Conservation (phyloP, 2,113 vertebrate genomes). For the Setophaga kirtlandii region DNA sequence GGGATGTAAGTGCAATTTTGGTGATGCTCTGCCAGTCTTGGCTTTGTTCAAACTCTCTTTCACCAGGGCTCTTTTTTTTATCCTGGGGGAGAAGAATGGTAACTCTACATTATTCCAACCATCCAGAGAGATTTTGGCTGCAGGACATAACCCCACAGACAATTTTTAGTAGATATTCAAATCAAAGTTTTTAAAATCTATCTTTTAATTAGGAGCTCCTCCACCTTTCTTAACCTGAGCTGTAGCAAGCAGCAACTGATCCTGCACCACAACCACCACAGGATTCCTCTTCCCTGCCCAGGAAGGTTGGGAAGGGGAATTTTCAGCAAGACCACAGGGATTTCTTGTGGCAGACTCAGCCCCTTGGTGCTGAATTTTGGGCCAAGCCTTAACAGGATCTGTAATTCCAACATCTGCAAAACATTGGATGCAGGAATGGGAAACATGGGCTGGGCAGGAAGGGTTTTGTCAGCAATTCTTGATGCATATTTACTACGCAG, state of each 20-base stretch:
- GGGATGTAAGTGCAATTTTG: not conserved
- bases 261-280: accelerated
- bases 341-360: not conserved
- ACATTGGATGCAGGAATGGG: not conserved
- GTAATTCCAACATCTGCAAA: not conserved
- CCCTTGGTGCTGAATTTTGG: not conserved
- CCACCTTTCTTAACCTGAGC: not conserved
- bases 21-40: not conserved
- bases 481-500: not conserved
- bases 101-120: not conserved
- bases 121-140: not conserved
- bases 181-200: not conserved
- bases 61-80: not conserved
- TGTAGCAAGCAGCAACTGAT: not conserved
- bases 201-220: not conserved
- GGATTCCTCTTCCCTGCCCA: not conserved
- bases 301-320: not conserved
- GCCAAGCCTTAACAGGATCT: not conserved
- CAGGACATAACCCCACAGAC: accelerated
- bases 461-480: accelerated
- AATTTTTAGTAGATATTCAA: not conserved
- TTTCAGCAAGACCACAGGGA: not conserved
- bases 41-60: not conserved
- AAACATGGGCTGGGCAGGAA: not conserved
- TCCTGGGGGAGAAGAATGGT: not conserved